phyloP scores from a whole-genome alignment of 2,797 vertebrate genomes.

The Crypturellus tataupa region DNA sequence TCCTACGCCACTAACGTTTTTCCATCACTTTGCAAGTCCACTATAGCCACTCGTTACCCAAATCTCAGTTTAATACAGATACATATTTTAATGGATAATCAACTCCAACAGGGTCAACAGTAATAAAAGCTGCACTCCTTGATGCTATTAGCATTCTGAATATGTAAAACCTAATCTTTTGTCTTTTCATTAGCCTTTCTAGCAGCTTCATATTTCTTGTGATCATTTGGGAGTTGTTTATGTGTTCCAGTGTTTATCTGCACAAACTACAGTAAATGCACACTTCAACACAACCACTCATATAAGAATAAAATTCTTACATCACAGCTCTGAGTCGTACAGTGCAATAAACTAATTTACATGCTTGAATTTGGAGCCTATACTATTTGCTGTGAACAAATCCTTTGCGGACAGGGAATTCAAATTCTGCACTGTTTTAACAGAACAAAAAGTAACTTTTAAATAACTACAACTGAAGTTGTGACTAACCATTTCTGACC shows the following conservation, averaged over 20 bases:
- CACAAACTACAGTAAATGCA: neutral
- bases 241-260: neutral
- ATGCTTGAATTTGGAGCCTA: neutral
- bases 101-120: neutral
- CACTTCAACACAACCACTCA: neutral
- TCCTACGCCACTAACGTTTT: neutral
- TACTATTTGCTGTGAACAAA: neutral
- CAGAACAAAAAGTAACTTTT: neutral
- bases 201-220: neutral
- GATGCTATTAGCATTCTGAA: neutral
- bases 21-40: neutral
- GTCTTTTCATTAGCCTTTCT: neutral
- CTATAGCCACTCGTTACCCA: neutral
- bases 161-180: neutral
- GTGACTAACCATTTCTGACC: neutral
- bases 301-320: neutral
- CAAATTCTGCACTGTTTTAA: neutral
- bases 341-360: neutral
- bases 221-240: neutral
- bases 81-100: neutral
- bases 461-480: neutral
- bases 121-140: neutral
- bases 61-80: neutral
- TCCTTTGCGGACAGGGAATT: neutral
- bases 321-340: neutral